A percentile compares a stretch with the other conserved stretches of the same genome.
Evolutionary conservation across 2,113 vertebrate genomes (phyloP).

Genomic region (Dinomys branickii): DNA sequence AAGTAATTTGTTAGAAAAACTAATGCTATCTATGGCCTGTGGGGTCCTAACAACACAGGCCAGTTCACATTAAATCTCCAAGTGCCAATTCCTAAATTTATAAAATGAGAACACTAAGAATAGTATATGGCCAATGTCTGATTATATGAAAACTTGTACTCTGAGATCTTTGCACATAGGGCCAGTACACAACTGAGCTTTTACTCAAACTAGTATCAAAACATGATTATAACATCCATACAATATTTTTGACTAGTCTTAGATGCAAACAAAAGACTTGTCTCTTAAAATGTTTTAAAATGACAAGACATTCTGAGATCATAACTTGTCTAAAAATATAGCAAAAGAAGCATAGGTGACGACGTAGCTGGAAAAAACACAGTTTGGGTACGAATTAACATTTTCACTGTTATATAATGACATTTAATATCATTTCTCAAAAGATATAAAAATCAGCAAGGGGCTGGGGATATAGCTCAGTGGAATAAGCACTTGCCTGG

Average conservation of each 20-base stretch:
- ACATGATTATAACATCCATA: not conserved
- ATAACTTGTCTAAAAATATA: not conserved
- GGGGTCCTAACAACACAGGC: not conserved
- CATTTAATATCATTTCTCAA: not conserved
- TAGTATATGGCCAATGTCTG: not conserved
- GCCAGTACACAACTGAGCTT: not conserved
- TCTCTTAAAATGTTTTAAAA: not conserved
- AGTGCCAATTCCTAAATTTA: not conserved
- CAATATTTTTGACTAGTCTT: not conserved
- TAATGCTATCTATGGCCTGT: not conserved
- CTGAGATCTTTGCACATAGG: not conserved
- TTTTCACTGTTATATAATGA: not conserved
- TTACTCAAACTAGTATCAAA: conserved; percentile 22
- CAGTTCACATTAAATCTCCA: conserved; percentile 20
- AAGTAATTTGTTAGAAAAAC: conserved; percentile 34
- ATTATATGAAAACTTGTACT: not conserved
- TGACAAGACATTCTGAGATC: not conserved
- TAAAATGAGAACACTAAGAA: conserved; percentile 31
- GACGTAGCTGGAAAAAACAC: not conserved
- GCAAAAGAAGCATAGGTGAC: not conserved
- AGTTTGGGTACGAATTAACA: not conserved
- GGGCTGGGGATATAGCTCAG: too few species aligned
- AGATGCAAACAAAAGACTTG: not conserved
- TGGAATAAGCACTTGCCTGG: too few species aligned
- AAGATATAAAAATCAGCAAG: not conserved